A percentile compares a stretch with the other conserved stretches of the same genome.
These are phyloP conservation scores for Drosophila ambigua DNA, from an alignment of 1,140 invertebrate genomes.

Conservation along the genomic window DNA sequence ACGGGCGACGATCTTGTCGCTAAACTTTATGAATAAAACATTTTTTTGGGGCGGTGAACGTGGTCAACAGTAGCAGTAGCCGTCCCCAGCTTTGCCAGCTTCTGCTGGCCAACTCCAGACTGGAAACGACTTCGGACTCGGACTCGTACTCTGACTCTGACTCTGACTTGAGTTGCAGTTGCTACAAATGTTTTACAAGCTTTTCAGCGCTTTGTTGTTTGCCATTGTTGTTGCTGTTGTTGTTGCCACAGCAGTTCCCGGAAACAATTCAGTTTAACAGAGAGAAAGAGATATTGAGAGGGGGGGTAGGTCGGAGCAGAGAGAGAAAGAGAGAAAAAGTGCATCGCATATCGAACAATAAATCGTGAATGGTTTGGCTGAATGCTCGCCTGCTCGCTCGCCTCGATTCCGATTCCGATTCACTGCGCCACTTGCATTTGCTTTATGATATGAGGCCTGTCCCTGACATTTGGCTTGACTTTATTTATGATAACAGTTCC, in stretches of 20 bases:
- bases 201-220: constrained; percentile 76
- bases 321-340: constrained; percentile 29
- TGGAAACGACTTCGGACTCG: constrained; percentile 22
- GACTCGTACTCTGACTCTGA: constrained; percentile 2
- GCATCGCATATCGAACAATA: constrained; percentile 73
- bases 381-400: constrained; percentile 71
- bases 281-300: constrained; percentile 29
- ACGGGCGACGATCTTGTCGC: constrained; percentile 76
- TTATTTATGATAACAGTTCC: constrained; percentile 79
- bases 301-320: neutral
- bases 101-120: constrained; percentile 26
- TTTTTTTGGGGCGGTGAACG: constrained; percentile 65
- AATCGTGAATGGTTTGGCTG: constrained; percentile 73
- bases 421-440: constrained; percentile 80
- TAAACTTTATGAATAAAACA: constrained; percentile 80
- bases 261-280: constrained; percentile 80
- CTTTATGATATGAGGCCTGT: constrained; percentile 78
- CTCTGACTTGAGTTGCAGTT: constrained; percentile 62
- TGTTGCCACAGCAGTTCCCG: constrained; percentile 68
- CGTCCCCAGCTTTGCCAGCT: constrained; percentile 1
- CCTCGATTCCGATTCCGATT: constrained; percentile 60
- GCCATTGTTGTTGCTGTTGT: constrained; percentile 65
- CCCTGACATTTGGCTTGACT: constrained; percentile 73
- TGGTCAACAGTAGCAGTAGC: constrained; percentile 67
- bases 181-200: constrained; percentile 83